Conservation (phyloP, 2,113 vertebrate species). For the Procapra przewalskii region DNA sequence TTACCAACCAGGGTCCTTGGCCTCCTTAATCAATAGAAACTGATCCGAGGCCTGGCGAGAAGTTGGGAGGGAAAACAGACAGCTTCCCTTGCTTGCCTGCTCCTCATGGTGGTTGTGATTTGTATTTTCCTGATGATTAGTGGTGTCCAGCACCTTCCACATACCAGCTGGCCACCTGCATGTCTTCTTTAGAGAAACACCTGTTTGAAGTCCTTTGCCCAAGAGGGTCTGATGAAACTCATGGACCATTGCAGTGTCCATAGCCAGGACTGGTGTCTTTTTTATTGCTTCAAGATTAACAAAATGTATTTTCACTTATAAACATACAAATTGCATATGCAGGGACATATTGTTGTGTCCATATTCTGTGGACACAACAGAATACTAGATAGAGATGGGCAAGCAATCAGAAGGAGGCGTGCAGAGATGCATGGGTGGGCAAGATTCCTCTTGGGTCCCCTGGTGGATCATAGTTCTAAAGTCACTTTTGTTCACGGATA, state of each 20-base stretch:
- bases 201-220: background rate
- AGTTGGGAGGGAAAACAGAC: background rate
- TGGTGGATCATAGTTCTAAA: background rate
- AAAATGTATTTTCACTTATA: constrained; percentile 48
- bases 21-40: background rate
- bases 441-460: too few species aligned
- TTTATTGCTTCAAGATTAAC: constrained; percentile 40
- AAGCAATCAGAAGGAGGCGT: background rate
- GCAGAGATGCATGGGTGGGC: background rate
- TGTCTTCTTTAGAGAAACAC: background rate
- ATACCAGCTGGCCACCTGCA: background rate
- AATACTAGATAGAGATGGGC: background rate
- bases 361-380: background rate
- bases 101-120: background rate
- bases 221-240: background rate
- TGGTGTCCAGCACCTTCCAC: background rate
- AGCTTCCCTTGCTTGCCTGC: background rate
- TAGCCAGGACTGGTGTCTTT: background rate
- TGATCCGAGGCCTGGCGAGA: background rate
- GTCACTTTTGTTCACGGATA: background rate
- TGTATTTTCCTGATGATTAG: background rate
- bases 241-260: background rate
- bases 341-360: background rate
- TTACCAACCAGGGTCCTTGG: background rate
- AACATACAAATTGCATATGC: constrained; percentile 38